Percentiles rank a stretch among this genome's conserved stretches.
Evolutionary conservation across 1,140 invertebrate species (phyloP).

Genomic region (Varroa destructor): DNA sequence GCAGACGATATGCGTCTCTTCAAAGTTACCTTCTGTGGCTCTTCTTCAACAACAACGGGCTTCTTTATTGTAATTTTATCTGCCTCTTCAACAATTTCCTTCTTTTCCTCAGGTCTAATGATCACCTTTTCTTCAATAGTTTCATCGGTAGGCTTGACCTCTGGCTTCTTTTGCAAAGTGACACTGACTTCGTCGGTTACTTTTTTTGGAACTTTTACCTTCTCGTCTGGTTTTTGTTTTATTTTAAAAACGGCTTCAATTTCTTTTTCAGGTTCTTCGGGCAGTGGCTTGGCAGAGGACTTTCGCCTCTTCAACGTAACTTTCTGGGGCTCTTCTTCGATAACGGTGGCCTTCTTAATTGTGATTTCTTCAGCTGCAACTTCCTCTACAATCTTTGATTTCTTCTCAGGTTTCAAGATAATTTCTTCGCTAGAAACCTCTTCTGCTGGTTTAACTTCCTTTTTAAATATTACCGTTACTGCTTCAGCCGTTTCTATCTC

Average conservation of each 20-base stretch:
- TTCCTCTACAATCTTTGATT: constrained; percentile 1
- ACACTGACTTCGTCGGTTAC: constrained; percentile 35
- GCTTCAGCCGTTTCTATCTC: background rate
- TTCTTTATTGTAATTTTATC: constrained; percentile 33
- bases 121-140: constrained; percentile 5
- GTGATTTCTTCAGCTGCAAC: constrained; percentile 27
- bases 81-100: constrained; percentile 14
- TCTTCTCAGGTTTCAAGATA: background rate
- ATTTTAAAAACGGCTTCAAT: constrained; percentile 37
- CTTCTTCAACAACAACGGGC: constrained; percentile 29
- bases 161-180: constrained; percentile 36
- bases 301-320: constrained; percentile 41
- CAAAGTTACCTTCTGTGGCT: constrained; percentile 25
- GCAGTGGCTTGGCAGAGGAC: constrained; percentile 38
- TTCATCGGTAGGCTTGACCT: constrained; percentile 17
- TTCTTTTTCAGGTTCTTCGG: constrained; percentile 34
- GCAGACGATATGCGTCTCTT: constrained; percentile 2
- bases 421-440: background rate
- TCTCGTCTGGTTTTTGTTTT: constrained; percentile 29
- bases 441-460: constrained; percentile 9
- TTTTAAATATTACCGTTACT: background rate
- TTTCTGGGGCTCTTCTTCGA: constrained; percentile 35
- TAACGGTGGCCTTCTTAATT: background rate
- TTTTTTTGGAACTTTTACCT: background rate
- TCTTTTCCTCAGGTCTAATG: constrained; percentile 9